Base-by-base conservation (phyloP, 2,797 vertebrate genomes). In the Mus caroli region DNA sequence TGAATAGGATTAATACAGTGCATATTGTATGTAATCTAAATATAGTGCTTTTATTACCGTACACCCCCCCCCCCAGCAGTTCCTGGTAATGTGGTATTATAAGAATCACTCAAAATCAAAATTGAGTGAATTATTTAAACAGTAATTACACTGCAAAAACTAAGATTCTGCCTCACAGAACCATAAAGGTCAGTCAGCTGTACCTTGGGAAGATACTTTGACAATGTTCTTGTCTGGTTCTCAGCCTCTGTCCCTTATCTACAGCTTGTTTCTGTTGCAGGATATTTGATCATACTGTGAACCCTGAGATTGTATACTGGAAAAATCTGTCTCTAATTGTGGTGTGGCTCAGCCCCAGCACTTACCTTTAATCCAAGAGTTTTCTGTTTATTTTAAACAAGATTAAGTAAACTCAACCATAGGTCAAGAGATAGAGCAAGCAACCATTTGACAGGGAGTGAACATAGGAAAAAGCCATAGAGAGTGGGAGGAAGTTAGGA, bases 81-180 rank as follows among this genome's bases (percentile, higher is more conserved):
- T 95, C 43, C 22, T 22, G 20, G 71, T 77, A 94, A 91, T 15
- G 43, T 84, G 85, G 83, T 88, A 67, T 34, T 84, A 69, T 56
- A 73, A 94, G 22, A 40, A 54, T 82, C 15, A 71, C 54, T 83
- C 6, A 71, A 92, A 90, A 46, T 22, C 76, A 13, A 95, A 56
- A 94, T 56, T 91, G 62, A 64, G 40, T 17, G 92, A 95, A 92
- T 91, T 95, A 43, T 64, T 0, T 88, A 94, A 85, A 80, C 50
- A 54, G 14, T 91, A 95, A 90, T 84, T 86, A 50, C 46, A 84
- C 15, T 92, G 52, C 2, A 46, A 91, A 90, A 78, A 84, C 20
- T 24, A 79, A 40, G 3, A 43, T 58, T 56, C 19, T 88, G 19
- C 60, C n/a, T 96, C 52, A 88, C 79, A 83, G 80, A 87, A 67